Evolutionary conservation across 2,888 invertebrate species (phyloP).

Genomic region (Zygaena filipendulae): DNA sequence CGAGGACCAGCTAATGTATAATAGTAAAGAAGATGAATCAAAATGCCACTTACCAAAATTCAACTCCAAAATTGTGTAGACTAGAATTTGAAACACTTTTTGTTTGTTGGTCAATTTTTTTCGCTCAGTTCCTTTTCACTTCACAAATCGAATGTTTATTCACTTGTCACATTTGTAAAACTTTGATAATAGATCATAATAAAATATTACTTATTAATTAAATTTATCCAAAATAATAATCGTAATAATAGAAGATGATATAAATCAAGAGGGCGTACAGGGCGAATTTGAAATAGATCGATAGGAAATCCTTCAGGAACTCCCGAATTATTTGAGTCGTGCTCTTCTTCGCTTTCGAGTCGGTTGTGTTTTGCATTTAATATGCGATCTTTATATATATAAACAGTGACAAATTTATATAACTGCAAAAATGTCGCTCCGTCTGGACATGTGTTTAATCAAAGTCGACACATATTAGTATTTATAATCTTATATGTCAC

Average conservation of each 20-base stretch:
- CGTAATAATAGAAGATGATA: conserved; percentile 48
- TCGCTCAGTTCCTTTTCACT: conserved; percentile 20
- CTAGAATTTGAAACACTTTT: conserved; percentile 5
- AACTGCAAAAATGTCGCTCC: too few relatives aligned
- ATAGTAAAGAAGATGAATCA: too few relatives aligned
- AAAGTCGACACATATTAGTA: too few relatives aligned
- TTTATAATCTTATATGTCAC: too few relatives aligned
- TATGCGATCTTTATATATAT: conserved; percentile 8
- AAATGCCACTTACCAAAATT: conserved; percentile 19
- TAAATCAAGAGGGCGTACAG: conserved; percentile 48
- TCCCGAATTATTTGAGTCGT: conserved; percentile 24
- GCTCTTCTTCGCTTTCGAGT: conserved; percentile 21
- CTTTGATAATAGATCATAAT: too few relatives aligned
- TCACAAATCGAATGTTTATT: too few relatives aligned
- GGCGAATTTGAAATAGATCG: conserved; percentile 47
- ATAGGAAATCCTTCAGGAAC: conserved; percentile 43
- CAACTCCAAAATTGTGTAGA: conserved; percentile 9
- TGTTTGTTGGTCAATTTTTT: conserved; percentile 11
- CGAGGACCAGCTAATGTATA: too few relatives aligned
- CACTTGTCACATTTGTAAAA: too few relatives aligned
- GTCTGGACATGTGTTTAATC: too few relatives aligned
- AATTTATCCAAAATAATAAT: conserved; percentile 42
- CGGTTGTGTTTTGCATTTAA: conserved; percentile 29
- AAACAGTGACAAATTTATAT: too few relatives aligned
- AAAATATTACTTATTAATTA: too few relatives aligned